Conservation (phyloP, 1,140 invertebrate species). For the Acromyrmex charruanus region DNA sequence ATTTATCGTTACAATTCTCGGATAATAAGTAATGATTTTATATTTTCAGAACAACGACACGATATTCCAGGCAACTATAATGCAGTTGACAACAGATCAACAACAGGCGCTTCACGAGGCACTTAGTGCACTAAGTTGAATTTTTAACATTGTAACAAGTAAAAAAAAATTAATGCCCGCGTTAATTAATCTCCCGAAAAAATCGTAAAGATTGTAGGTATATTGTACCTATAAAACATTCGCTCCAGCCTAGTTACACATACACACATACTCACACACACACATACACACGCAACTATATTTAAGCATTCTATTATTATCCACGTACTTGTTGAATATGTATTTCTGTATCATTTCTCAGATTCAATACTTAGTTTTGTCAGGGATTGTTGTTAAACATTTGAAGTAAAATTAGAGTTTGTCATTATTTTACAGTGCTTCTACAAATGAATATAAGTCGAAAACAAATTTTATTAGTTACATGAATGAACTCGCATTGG, state of each 20-base stretch:
- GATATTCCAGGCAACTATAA: conserved; percentile 94
- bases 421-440: conserved; percentile 37
- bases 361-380: conserved; percentile 63
- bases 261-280: conserved; percentile 8
- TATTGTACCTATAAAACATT: conserved; percentile 77
- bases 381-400: conserved; percentile 69
- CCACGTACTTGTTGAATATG: conserved; percentile 74
- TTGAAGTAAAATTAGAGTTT: conserved; percentile 61
- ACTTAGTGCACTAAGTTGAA: conserved; percentile 82
- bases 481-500: conserved; percentile 72
- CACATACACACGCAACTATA: conserved; percentile 61
- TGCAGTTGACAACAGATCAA: conserved; percentile 92
- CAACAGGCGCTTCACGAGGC: conserved; percentile 93
- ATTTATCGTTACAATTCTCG: not conserved
- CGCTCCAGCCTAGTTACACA: conserved; percentile 75
- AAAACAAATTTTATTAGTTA: conserved; percentile 62
- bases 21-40: conserved; percentile 53
- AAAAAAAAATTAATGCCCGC: conserved; percentile 70
- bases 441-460: conserved; percentile 45
- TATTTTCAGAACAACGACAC: conserved; percentile 90
- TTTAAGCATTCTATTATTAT: conserved; percentile 76
- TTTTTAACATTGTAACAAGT: conserved; percentile 73
- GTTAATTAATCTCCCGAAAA: conserved; percentile 74
- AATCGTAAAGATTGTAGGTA: conserved; percentile 81
- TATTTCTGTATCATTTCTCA: conserved; percentile 60